Percentiles rank a stretch among this genome's conserved stretches.
Conservation (phyloP, 64 coral and sea anemone genomes). For the Porites lutea region DNA sequence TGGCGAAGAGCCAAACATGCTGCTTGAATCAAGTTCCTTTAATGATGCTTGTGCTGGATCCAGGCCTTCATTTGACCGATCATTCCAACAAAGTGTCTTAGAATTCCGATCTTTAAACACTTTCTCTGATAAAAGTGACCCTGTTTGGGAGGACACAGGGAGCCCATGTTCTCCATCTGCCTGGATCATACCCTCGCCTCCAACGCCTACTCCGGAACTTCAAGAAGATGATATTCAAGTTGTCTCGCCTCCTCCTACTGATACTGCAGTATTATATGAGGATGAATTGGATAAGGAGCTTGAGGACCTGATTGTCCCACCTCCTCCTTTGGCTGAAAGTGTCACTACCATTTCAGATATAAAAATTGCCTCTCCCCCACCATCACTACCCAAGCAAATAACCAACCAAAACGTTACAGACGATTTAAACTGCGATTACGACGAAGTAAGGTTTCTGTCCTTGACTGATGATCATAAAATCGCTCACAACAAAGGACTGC, state of each 20-base stretch:
- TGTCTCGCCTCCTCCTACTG: conserved; percentile 67
- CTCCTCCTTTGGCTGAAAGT: conserved; percentile 60
- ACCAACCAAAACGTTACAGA: neutral
- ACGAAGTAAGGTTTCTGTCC: conserved; percentile 1
- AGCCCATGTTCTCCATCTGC: conserved; percentile 48
- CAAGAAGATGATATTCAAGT: conserved; percentile 65
- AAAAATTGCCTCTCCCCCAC: conserved; percentile 76
- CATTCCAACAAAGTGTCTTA: neutral
- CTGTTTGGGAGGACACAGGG: conserved; percentile 3
- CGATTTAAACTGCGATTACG: neutral
- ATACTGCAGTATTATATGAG: neutral
- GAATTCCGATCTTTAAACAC: neutral
- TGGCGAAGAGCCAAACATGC: neutral
- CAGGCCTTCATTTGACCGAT: neutral
- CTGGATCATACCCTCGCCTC: conserved; percentile 87
- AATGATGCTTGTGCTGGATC: neutral
- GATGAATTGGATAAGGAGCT: conserved; percentile 64
- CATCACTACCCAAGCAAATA: neutral
- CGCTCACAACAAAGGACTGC: neutral
- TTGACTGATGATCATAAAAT: conserved; percentile 25
- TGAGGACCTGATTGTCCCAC: conserved; percentile 71
- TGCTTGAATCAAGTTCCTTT: neutral
- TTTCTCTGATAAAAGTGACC: neutral
- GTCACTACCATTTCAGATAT: conserved; percentile 27
- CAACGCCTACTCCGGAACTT: conserved; percentile 70